Evolutionary conservation across 2,797 vertebrate species (phyloP), one percentile per base, ranked within the genome.

Genomic region (Acrossocheilus wenchowensis): DNA sequence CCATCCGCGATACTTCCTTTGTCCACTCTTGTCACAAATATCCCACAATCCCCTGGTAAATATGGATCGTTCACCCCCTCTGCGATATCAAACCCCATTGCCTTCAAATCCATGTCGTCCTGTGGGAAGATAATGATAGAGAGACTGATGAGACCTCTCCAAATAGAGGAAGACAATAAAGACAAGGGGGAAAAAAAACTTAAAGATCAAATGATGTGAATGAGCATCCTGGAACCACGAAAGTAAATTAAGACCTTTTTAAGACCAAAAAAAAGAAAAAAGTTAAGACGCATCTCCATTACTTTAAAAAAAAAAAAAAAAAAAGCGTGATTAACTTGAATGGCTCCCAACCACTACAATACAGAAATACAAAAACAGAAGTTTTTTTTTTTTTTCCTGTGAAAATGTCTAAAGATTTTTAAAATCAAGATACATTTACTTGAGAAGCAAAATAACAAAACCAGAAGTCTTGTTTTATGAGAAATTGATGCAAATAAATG

Each of bases 1-100:
- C 98, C 97, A 86, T 99, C 98, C 78, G 97, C 98, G 11, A 98
- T 95, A 93, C 98, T 99, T 96, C 98, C 98, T 97, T 98, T 99
- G 93, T 99, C 98, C 91, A 99, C 97, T 91, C 97, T 97, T 48
- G 97, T 99, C 54, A 99, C 98, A 50, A 99, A 99, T 95, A 99
- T 98, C 39, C 98, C 98, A 86, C 96, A 97, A 90, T 99, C 98
- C 82, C 98, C 98, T 9, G 97, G 97, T 92, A 98, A 96, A 94
- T 97, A 98, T 0, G 98, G 97, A 91, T 99, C 98, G 50, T 97
- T 99, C 88, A 98, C 96, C 36, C 98, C 97, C 92, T 99, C 97
- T n/a, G 97, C 97, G 73, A 99, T 97, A 88, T 99, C 98, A 93
- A 99, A 99, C 19, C 98, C 98, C 89, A 99, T 96, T 0, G 97